These are phyloP conservation scores for Phengaris alcon DNA, from an alignment of 2,888 invertebrate species.

Conservation along the genomic window DNA sequence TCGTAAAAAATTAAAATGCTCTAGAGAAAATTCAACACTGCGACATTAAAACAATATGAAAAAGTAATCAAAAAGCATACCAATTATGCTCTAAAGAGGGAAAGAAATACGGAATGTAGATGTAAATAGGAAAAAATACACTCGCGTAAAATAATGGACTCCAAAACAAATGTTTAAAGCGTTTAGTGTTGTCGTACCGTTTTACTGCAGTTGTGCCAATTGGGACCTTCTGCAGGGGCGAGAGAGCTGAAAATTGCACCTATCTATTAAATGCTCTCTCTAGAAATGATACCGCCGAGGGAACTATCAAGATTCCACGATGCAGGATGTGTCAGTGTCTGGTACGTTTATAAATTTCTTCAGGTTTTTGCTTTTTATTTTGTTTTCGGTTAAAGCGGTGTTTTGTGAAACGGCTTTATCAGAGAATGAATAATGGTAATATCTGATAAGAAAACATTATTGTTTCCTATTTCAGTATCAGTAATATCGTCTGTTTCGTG, in stretches of 20 bases:
- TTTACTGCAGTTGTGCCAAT: background rate
- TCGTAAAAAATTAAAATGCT: background rate
- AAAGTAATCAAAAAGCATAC: constrained; percentile 17
- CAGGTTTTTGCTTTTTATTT: constrained; percentile 8
- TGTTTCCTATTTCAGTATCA: background rate
- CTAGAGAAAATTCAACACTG: background rate
- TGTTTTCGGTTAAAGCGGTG: background rate
- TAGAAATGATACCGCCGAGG: background rate
- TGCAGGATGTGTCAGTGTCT: constrained; percentile 2
- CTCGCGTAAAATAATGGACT: constrained; percentile 17
- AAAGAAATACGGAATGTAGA: constrained; percentile 10
- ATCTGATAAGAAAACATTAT: background rate
- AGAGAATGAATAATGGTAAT: background rate
- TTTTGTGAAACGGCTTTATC: background rate
- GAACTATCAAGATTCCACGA: constrained; percentile 16
- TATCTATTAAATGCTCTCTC: background rate
- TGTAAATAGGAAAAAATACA: constrained; percentile 19
- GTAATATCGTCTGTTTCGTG: too few relatives aligned
- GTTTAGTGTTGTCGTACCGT: constrained; percentile 14
- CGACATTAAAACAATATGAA: constrained; percentile 20
- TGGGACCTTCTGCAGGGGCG: background rate
- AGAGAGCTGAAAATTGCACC: background rate
- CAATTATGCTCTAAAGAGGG: constrained; percentile 13
- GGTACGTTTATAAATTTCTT: constrained; percentile 23
- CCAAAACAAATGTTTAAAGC: constrained; percentile 23